phyloP scores from a whole-genome alignment of 2,888 invertebrate genomes.

The Cybosia mesomella region DNA sequence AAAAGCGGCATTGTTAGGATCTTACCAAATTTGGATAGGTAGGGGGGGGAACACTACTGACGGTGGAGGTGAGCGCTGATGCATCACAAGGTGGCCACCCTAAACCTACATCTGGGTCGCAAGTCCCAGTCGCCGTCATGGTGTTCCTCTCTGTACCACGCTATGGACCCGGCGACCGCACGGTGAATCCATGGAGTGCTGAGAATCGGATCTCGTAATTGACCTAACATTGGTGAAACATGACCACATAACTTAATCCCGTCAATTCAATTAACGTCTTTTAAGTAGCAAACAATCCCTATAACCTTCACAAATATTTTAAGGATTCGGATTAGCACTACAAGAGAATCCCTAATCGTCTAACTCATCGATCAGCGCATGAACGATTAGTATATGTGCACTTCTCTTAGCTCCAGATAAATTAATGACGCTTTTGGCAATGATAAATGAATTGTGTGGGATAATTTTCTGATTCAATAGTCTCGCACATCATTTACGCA shows the following conservation, averaged over 20 bases:
- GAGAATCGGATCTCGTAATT: no score
- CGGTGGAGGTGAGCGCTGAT: no score
- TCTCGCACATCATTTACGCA: not conserved
- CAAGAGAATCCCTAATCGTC: not conserved
- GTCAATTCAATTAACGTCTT: conserved; percentile 3
- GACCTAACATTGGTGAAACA: conserved; percentile 2
- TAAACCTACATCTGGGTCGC: no score
- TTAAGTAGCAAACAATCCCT: not conserved
- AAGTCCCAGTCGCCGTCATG: no score
- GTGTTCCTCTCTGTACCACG: no score
- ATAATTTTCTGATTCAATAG: not conserved
- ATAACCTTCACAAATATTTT: conserved; percentile 6
- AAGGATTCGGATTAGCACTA: conserved; percentile 11
- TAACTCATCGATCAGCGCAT: not conserved
- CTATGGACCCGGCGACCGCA: no score
- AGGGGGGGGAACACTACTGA: no score
- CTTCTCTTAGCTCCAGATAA: not conserved
- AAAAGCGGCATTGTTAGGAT: no score
- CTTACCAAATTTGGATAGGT: no score
- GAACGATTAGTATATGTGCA: no score
- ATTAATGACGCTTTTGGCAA: not conserved
- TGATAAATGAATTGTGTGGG: not conserved
- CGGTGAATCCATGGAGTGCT: no score
- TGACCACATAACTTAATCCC: not conserved
- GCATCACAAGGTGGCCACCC: no score